Conservation (phyloP, 2,113 vertebrate genomes). For the Sinosuthora webbiana region DNA sequence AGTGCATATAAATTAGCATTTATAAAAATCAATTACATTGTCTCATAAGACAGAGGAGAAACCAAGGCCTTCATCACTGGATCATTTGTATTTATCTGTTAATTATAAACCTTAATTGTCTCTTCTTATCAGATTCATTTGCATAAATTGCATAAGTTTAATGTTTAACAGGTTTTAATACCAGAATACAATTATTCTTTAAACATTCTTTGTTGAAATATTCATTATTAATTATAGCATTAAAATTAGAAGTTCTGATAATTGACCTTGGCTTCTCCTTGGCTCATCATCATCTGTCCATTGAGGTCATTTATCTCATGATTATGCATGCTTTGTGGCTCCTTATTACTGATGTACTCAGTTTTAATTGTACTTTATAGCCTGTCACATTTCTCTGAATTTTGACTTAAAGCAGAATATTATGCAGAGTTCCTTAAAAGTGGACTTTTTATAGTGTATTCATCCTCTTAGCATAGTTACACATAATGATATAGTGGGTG, state of each 20-base stretch:
- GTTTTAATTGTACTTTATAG: conserved; percentile 73
- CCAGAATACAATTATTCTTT: conserved; percentile 78
- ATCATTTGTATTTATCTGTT: conserved; percentile 85
- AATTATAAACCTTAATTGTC: conserved; percentile 84
- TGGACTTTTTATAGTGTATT: conserved; percentile 17
- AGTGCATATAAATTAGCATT: conserved; percentile 83
- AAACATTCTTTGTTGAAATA: conserved; percentile 75
- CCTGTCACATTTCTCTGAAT: conserved; percentile 65
- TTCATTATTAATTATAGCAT: conserved; percentile 77
- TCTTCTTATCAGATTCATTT: conserved; percentile 83
- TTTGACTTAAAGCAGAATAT: conserved; percentile 55
- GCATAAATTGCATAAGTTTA: conserved; percentile 80
- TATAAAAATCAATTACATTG: conserved; percentile 83
- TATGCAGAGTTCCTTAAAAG: conserved; percentile 11
- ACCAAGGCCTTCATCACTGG: conserved; percentile 78
- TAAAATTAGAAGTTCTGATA: conserved; percentile 79
- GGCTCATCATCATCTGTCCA: conserved; percentile 69
- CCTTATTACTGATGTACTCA: conserved; percentile 47
- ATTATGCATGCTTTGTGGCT: conserved; percentile 70
- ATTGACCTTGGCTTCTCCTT: conserved; percentile 81
- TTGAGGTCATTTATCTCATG: conserved; percentile 71
- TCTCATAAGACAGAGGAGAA: conserved; percentile 76
- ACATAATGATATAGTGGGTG: neutral
- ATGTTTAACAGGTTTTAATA: conserved; percentile 76
- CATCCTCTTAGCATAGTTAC: neutral